Conservation (phyloP, 2,797 vertebrate genomes). For the Cossypha niveicapilla region DNA sequence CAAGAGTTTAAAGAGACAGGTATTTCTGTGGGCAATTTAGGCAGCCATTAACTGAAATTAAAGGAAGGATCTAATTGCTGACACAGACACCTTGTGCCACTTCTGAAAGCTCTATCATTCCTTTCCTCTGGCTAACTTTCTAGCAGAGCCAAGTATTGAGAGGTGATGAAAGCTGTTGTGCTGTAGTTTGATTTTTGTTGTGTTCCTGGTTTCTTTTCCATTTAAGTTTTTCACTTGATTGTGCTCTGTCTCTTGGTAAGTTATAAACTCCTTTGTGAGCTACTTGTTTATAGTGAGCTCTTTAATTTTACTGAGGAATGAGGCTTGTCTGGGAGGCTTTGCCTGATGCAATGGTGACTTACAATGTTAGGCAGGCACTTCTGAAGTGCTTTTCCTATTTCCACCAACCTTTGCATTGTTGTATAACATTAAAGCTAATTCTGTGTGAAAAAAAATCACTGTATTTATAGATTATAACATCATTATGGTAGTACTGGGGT, state of each 20-base stretch:
- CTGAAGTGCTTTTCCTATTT: background rate
- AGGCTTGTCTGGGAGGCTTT: background rate
- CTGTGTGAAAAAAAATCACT: rapidly evolving
- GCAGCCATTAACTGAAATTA: background rate
- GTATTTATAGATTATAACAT: background rate
- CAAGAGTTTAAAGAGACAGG: background rate
- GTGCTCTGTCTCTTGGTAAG: background rate
- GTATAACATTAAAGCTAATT: background rate
- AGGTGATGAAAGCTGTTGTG: background rate
- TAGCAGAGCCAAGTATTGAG: background rate
- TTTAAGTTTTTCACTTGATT: background rate
- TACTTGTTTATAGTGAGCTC: background rate
- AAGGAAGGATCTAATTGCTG: background rate
- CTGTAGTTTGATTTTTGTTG: background rate
- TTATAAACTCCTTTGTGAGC: background rate
- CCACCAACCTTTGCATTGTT: rapidly evolving
- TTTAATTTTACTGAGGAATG: background rate
- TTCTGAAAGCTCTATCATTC: background rate
- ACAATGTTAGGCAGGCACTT: rapidly evolving
- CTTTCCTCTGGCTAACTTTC: background rate
- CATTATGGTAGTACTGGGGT: background rate
- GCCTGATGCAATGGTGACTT: background rate
- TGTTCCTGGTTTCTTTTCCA: background rate
- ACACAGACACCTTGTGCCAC: background rate
- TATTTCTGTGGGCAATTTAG: background rate